A percentile compares a stretch with the other conserved stretches of the same genome.
phyloP scores from a whole-genome alignment of 2,888 invertebrate species.

The Callinectes sapidus region DNA sequence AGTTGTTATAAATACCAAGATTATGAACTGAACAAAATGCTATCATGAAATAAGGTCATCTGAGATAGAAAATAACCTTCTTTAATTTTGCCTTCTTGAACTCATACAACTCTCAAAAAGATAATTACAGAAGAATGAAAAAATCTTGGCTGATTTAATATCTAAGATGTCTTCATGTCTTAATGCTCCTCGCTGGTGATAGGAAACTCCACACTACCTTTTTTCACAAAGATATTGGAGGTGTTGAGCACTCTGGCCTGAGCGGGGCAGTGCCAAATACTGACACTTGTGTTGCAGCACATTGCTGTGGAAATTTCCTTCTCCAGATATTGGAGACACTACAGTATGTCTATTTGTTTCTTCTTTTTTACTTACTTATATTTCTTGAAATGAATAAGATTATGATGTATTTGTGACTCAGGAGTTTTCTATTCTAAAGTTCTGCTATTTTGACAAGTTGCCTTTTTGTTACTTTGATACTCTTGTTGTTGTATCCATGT shows the following conservation, averaged over 20 bases:
- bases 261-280: slow-evolving; percentile 23
- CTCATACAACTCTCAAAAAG: no score
- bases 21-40: no score
- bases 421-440: slow-evolving; percentile 18
- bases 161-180: no score
- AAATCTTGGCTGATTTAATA: no score
- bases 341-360: background rate
- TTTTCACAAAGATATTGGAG: background rate
- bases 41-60: no score
- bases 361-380: background rate
- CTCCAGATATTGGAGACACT: slow-evolving; percentile 15
- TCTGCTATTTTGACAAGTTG: background rate
- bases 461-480: background rate
- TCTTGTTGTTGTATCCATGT: background rate
- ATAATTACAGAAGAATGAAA: no score
- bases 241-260: slow-evolving; percentile 22
- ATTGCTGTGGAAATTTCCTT: background rate
- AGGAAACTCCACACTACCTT: no score
- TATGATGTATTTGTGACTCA: slow-evolving; percentile 23
- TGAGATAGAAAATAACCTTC: no score
- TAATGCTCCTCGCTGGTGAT: no score
- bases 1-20: no score
- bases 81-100: no score
- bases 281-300: slow-evolving; percentile 25
- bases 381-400: background rate